phyloP scores from a whole-genome alignment of 23 tunicate genomes.

The Corella eumyota region DNA sequence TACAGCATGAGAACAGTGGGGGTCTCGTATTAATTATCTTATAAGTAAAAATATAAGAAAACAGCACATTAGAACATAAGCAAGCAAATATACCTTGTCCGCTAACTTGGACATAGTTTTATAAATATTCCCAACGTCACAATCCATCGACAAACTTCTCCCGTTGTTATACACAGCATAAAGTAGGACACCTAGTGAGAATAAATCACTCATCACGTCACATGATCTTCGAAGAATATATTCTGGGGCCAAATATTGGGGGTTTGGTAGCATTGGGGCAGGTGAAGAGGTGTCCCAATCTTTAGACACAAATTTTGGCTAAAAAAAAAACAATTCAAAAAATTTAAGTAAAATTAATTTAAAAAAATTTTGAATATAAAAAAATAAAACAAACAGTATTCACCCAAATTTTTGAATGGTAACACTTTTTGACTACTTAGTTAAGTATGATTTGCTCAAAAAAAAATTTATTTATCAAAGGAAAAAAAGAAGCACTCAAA shows the following conservation, averaged over 20 bases:
- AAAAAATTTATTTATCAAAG: too few relatives aligned
- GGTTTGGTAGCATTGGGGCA: slow-evolving; percentile 55
- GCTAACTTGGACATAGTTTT: slow-evolving; percentile 29
- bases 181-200: slow-evolving; percentile 81
- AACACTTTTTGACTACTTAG: too few relatives aligned
- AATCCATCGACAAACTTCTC: slow-evolving; percentile 18
- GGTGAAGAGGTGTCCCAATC: slow-evolving; percentile 80
- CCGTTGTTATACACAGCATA: slow-evolving; percentile 75
- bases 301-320: slow-evolving; percentile 33
- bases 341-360: too few relatives aligned
- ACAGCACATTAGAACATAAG: not conserved
- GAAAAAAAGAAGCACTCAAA: too few relatives aligned
- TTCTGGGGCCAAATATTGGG: slow-evolving; percentile 85
- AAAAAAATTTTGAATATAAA: too few relatives aligned
- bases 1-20: too few relatives aligned
- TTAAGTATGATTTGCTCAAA: too few relatives aligned
- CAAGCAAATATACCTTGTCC: slow-evolving; percentile 51
- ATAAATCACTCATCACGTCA: slow-evolving; percentile 56
- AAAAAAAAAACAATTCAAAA: too few relatives aligned
- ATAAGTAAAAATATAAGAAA: too few relatives aligned
- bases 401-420: too few relatives aligned
- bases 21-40: too few relatives aligned
- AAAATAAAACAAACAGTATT: too few relatives aligned
- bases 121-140: slow-evolving; percentile 39
- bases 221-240: slow-evolving; percentile 57